Base-by-base conservation (phyloP, 2,797 vertebrate species). In the Diglossa cyanea region DNA sequence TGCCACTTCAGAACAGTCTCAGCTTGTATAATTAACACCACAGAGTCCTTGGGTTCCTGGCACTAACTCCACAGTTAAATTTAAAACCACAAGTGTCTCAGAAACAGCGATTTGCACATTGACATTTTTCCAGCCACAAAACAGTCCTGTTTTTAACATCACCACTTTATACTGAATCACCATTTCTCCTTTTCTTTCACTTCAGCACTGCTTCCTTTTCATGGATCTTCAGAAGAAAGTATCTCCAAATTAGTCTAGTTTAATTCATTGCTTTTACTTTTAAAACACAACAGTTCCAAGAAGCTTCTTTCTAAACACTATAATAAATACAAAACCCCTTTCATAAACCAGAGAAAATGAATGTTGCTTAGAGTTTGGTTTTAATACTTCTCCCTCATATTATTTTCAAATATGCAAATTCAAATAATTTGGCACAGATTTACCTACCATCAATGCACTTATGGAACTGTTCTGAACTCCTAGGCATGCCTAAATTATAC, bases 281-380 rank as follows among this genome's bases (percentile, higher is more conserved):
- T 60, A 77, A 88, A 90, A 86, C 35, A 92, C 90, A 76, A 42
- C 8, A 62, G 87, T 95, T 94, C 11, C 53, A 71, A 87, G 23
- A 90, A 85, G 39, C 4, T 79, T 70, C 55, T 88, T 76, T 55
- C 24, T 73, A 61, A 82, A 70, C 19, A 44, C 42, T 44, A 2
- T 9, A 73, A 63, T 75, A 92, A 88, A 68, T 31, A 62, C 4
- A 93, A 88, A 57, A 13, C 2, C 7, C 9, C 39, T 75, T 66
- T 48, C 17, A 82, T 55, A 80, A 81, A 79, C 42, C 30, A 60
- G 65, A 70, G 50, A 62, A 78, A 77, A 83, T 39, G 4, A 15
- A 83, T 89, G 60, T 13, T 73, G 47, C 23, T 78, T 67, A 21
- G 42, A 88, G 33, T 39, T 71, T 84, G 55, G 11, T 68, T 86